Evolutionary conservation across 2,113 vertebrate genomes (phyloP), one percentile per base, ranked within the genome.

Genomic region (Poicephalus meyeri): DNA sequence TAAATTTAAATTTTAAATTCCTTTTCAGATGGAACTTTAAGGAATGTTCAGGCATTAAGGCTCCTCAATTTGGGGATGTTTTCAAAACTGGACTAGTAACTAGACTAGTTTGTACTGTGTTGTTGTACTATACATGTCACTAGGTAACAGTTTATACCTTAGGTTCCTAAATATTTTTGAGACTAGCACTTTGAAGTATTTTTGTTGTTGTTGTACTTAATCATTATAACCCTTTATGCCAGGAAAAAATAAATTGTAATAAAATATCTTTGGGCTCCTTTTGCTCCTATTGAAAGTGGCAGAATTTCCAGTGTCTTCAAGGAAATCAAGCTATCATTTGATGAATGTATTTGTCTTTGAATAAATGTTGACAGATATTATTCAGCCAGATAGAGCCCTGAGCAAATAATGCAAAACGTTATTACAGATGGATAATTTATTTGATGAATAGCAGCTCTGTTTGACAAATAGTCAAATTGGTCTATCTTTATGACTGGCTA

Each of bases 321-420:
- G 56, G 92, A 90, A 95, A 95, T 78, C 55, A 37, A 88, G 44
- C 44, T 68, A 23, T 47, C 31, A 28, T 42, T 93, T 96, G 90
- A 95, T 94, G 61, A 92, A 92, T 95, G 25, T 49, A 16, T 55
- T 17, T 50, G 63, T 58, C 69, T 91, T 64, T 79, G 68, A 80
- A 93, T 88, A 84, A 91, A 91, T 86, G 64, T 78, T 94, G 93
- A 84, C 95, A 96, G 72, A n/a, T 79, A 49, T 19, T 46, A 44
- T 88, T 88, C 64, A 83, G 71, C 55, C 65, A 95, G 72, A 73
- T 90, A 50, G 9, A 85, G 72, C 93, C 82, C 86, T 84, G 80
- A 72, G 80, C 71, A 96, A 94, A 80, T 64, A 95, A 96, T 61
- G 92, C 72, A 84, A 86, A 95, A 52, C 16, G 84, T 96, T 84